Conservation (phyloP, 2,888 invertebrate species). For the Phrixothrix hirtus region DNA sequence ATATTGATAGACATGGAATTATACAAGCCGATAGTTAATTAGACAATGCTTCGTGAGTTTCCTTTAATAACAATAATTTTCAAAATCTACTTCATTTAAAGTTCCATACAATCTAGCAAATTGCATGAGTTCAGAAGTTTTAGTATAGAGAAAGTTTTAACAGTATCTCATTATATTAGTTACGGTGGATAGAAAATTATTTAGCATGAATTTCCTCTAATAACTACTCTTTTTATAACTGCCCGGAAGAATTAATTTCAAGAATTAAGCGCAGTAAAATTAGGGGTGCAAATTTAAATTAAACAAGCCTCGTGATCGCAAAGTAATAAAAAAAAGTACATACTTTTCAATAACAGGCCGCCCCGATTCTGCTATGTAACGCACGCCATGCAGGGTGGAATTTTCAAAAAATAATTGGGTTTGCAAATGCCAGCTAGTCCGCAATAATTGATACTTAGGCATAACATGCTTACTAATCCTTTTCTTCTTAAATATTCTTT, state of each 20-base stretch:
- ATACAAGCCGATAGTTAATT: no score
- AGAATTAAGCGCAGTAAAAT: no score
- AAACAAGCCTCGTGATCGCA: no score
- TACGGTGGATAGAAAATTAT: background rate
- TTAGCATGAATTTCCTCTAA: no score
- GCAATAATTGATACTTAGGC: conserved; percentile 49
- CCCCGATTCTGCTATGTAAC: conserved; percentile 75
- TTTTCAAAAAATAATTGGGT: conserved; percentile 75
- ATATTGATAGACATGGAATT: no score
- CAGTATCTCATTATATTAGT: background rate
- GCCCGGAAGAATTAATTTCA: no score
- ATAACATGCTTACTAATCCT: conserved; percentile 11
- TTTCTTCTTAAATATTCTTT: conserved; percentile 4
- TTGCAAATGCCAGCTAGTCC: conserved; percentile 71
- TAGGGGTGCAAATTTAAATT: no score
- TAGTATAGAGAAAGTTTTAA: background rate
- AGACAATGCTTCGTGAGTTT: no score
- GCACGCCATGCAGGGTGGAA: conserved; percentile 77
- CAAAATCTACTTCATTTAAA: background rate
- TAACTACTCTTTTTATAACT: no score
- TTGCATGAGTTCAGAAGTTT: background rate
- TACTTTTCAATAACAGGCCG: conserved; percentile 79
- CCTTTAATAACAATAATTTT: background rate
- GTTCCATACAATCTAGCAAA: background rate
- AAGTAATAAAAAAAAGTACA: conserved; percentile 41